Evolutionary conservation across 2,888 invertebrate species (phyloP).

Genomic region (Eupithecia centaureata): DNA sequence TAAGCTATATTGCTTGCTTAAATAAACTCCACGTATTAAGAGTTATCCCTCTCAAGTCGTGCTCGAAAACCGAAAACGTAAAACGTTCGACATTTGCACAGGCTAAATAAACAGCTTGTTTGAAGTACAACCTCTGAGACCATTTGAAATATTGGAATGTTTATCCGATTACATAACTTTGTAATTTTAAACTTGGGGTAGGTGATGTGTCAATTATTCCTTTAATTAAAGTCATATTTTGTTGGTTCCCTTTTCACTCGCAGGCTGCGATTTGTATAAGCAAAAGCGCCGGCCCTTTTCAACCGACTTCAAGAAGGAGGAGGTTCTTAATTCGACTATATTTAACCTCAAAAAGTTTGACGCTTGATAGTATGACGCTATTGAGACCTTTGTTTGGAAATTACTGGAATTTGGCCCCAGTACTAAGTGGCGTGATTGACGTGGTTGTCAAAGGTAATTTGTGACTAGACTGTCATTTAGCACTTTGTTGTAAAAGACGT

Average conservation of each 20-base stretch:
- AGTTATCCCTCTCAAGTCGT: constrained; percentile 6
- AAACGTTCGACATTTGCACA: constrained; percentile 23
- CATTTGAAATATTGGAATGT: background rate
- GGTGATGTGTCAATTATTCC: too few species aligned
- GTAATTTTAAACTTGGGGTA: background rate
- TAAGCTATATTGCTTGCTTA: constrained; percentile 1
- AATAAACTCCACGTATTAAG: constrained; percentile 4
- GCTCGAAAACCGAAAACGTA: constrained; percentile 17
- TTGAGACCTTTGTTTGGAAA: too few species aligned
- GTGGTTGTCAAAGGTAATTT: background rate
- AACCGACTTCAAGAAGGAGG: too few species aligned
- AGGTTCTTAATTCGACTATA: too few species aligned
- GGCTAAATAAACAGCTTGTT: constrained; percentile 12
- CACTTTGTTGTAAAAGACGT: background rate
- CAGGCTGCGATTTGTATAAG: background rate
- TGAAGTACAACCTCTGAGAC: background rate
- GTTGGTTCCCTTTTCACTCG: background rate
- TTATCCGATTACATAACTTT: background rate
- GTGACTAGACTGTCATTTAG: background rate
- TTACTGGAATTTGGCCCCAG: too few species aligned
- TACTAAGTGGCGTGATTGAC: background rate
- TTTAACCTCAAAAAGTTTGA: too few species aligned
- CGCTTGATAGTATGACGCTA: too few species aligned
- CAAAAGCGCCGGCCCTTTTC: too few species aligned
- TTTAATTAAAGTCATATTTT: too few species aligned